Evolutionary conservation across 2,797 vertebrate genomes (phyloP).

Genomic region (Chiroxiphia lanceolata): DNA sequence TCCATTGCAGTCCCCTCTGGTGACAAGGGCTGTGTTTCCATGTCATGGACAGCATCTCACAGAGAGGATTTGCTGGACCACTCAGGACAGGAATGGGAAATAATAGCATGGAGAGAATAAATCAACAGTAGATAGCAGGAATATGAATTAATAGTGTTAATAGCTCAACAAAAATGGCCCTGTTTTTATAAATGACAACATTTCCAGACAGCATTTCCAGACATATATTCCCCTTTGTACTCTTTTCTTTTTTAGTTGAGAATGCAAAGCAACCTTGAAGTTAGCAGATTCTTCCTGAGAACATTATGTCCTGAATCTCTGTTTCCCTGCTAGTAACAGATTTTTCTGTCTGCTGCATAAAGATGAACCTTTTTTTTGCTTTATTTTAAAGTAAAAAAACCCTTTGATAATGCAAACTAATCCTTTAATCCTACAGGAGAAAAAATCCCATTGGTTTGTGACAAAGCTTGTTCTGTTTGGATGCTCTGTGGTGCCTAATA

Average conservation of each 20-base stretch:
- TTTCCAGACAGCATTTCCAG: background rate
- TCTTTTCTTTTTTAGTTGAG: background rate
- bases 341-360: slow-evolving; percentile 14
- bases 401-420: slow-evolving; percentile 33
- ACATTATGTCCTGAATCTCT: background rate
- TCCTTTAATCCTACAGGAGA: slow-evolving; percentile 47
- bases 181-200: background rate
- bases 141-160: background rate
- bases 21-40: background rate
- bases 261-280: background rate
- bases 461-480: slow-evolving; percentile 10
- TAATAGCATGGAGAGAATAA: background rate
- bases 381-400: slow-evolving; percentile 40
- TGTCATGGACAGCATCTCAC: background rate
- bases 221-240: background rate
- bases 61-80: background rate
- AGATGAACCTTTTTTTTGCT: background rate
- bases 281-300: background rate
- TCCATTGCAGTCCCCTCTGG: background rate
- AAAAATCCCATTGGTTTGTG: slow-evolving; percentile 17
- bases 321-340: background rate
- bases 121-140: background rate
- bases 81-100: background rate
- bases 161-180: background rate
- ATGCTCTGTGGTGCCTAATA: slow-evolving; percentile 3